Base-by-base conservation (phyloP, 35 echinoderm and acorn worm genomes). In the Apostichopus japonicus region DNA sequence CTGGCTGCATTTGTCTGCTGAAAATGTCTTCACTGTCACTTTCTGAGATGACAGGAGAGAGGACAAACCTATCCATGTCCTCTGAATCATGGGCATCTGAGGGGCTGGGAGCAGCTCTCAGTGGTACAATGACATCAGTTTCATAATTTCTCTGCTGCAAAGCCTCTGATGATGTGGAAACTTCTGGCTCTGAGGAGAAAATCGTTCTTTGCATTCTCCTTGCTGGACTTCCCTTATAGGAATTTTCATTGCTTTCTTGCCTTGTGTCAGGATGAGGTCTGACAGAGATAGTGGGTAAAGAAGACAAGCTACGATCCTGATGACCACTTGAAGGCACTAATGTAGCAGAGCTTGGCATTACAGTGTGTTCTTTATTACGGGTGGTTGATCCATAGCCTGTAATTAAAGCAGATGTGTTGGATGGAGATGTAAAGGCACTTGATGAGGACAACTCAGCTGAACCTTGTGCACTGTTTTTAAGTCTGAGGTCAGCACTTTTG, bases 131-230 rank as follows among this genome's bases (percentile, higher is more conserved):
- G 6, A 91, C 90, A 67, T 91, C 90, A 22, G 90, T 91, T 25
- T 91, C 90, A 79, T 91, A 91, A 72, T 91, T 77, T 52, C 90
- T 91, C 72, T 91, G 90, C 67, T 91, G 90, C 51, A 91, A 21
- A 11, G 90, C 90, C 54, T 91, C 72, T 23, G 90, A 91, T 19
- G 90, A 78, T 79, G 90, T 61, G 23, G 67, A 73, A 19, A 89
- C 63, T n/a, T 91, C 90, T 56, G 90, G 79, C 71, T 58, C 53
- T 33, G 90, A 78, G 1, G 90, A 55, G 23, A 91, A 91, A 23
- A 53, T 19, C 25, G 7, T 24, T 53, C 90, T 77, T 53, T 54
- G 72, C 19, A 79, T 23, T 56, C 76, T 78, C 22, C 16, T 55
- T 77, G 90, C 15, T 59, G 90, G 73, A 0, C 70, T 91, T 10